A percentile compares a stretch with the other conserved stretches of the same genome.
Conservation (phyloP, 2,888 invertebrate genomes). For the Mimumesa dahlbomi region DNA sequence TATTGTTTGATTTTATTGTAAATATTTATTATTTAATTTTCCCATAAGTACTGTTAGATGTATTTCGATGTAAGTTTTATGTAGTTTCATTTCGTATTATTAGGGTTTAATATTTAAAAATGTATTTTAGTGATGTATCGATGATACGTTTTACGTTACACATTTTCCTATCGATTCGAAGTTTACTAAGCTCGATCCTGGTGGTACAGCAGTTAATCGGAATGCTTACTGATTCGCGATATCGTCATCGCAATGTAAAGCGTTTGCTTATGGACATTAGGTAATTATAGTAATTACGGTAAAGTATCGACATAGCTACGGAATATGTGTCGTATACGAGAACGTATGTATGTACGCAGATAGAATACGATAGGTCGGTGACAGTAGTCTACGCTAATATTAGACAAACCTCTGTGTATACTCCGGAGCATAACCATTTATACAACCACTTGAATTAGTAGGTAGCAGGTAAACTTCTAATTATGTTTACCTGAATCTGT, state of each 20-base stretch:
- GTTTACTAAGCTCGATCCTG: constrained; percentile 23
- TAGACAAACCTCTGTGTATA: constrained; percentile 41
- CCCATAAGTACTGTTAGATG: too few species aligned
- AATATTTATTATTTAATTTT: too few species aligned
- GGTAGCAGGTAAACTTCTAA: constrained; percentile 28
- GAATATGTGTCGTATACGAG: constrained; percentile 4
- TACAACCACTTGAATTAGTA: constrained; percentile 46
- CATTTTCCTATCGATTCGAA: background rate
- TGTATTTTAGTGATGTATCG: too few species aligned
- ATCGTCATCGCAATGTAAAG: constrained; percentile 22
- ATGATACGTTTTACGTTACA: too few species aligned
- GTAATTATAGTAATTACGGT: constrained; percentile 71
- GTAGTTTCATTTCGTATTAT: too few species aligned
- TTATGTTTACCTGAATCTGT: constrained; percentile 21
- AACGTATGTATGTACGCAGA: background rate
- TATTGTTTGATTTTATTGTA: too few species aligned
- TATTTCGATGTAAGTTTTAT: too few species aligned
- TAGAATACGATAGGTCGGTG: constrained; percentile 22
- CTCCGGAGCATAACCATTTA: constrained; percentile 40
- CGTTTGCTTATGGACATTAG: constrained; percentile 59
- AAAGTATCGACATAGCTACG: constrained; percentile 61
- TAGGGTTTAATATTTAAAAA: too few species aligned
- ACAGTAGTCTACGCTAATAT: constrained; percentile 31
- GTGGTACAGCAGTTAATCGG: constrained; percentile 40
- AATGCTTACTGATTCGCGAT: constrained; percentile 45